Base-by-base conservation (phyloP, 2,113 vertebrate genomes). In the Aegithalos caudatus region DNA sequence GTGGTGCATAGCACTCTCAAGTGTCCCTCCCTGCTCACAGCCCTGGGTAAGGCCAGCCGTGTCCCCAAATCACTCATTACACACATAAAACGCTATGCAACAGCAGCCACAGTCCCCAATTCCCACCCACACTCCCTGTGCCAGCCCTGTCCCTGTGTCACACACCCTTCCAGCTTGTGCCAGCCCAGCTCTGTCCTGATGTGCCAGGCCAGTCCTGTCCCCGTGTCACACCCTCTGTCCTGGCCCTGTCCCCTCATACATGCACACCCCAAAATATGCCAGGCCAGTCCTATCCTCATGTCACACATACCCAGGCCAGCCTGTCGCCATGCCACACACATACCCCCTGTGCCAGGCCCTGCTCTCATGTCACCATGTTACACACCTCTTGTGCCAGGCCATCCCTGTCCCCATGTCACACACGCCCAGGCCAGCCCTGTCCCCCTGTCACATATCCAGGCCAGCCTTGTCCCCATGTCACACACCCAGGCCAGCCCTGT, bases 1-100 rank as follows among this genome's bases (percentile, higher is more conserved):
- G 27, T 5, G 56, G 18, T 15, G 7, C 66, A 53, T 9, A 24
- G 58, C 12, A 73, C 2, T 6, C 10, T 29, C 7, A 1, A 0
- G 0, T 0, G 23, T 19, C 40, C 44, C 21, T 22, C 24, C 17
- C 7, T 18, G 37, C 58, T 69, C 17, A 12, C 19, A 33, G 7
- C 9, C 27, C 47, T 11, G 35, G 5, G 19, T 31, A 16, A 51
- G 19, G 29, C 37, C n/a, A 51, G 28, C 3, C 23, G 5, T 51
- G 33, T 22, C 27, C 38, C 38, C 33, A 18, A 2, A 22, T 3
- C 23, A 25, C 38, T 21, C 8, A 8, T 3, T 4, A 3, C 5
- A 66, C 11, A 21, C 33, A 25, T 0, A 6, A 11, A 53, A 5
- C 1, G 0, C 29, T 11, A 51, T 2, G 18, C 21, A 19, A 56